Base-by-base conservation (phyloP, 2,797 vertebrate species). In the Sebastes minor region DNA sequence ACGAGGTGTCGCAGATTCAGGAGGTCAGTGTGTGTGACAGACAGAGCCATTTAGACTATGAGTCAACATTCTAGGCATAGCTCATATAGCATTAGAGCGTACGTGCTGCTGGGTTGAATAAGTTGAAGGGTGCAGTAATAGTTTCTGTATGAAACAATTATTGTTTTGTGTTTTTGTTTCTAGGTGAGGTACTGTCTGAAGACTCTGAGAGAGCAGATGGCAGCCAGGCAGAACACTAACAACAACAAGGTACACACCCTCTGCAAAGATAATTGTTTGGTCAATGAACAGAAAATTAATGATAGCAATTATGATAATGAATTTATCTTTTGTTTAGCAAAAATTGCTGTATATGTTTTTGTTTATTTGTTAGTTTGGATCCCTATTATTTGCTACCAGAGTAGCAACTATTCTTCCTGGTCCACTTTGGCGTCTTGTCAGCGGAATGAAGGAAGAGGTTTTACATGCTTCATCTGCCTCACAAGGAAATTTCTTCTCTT, bases 1-100 rank as follows among this genome's bases (percentile, higher is more conserved):
- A 97, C 3, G 97, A 99, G 91, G 96, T 96, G 38, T 93, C 97
- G 3, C 97, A 98, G 76, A 97, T 97, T 67, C 97, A 98, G 88
- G 97, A 98, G 97, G 98, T 98, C 42, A 90, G 94, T 87, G 75
- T 46, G 6, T 46, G 6, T 12, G 22, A 63, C 73, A 14, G 14
- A 28, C 27, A 1, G 27, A 22, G 16, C 11, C 28, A 23, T 61
- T 46, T 70, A 78, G 71, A 78, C 62, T 22, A 22, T 80, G 82
- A 89, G 53, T 82, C 68, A 89, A 57, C 70, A 16, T 56, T 61
- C 13, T 20, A 7, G 5, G 66, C 22, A 25, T 49, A 49, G 46
- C 16, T 49, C 46, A 49, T 49, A 28, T 16, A 71, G 74, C n/a
- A 23, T 63, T 16, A 23, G 46, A 35, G 74, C 3, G 9, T 42